Evolutionary conservation across 2,888 invertebrate genomes (phyloP).

Genomic region (Pseudeuparius sepicola): DNA sequence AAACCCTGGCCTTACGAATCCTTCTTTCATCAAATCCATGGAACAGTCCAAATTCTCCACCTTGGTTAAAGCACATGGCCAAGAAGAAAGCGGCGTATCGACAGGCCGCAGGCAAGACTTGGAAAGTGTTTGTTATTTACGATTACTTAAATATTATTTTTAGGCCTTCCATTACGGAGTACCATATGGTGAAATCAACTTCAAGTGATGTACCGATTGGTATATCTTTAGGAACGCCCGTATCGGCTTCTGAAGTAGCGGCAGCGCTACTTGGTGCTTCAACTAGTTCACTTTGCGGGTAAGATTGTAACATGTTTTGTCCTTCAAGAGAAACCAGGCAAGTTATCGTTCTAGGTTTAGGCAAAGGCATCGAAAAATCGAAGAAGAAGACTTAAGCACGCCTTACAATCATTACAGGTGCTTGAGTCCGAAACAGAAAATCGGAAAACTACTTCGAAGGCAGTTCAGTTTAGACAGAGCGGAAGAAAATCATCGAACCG

Average conservation of each 20-base stretch:
- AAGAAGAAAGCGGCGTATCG: too few relatives aligned
- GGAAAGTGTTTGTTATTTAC: slow-evolving; percentile 1
- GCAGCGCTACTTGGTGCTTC: slow-evolving; percentile 45
- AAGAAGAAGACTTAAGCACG: slow-evolving; percentile 56
- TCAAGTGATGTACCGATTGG: slow-evolving; percentile 40
- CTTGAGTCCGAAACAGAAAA: slow-evolving; percentile 48
- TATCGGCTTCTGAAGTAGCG: slow-evolving; percentile 44
- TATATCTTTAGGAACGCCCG: slow-evolving; percentile 41
- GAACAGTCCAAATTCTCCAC: slow-evolving; percentile 38
- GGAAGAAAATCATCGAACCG: slow-evolving; percentile 40
- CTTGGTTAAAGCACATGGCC: slow-evolving; percentile 31
- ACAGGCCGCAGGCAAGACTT: slow-evolving; percentile 15
- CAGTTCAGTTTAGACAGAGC: slow-evolving; percentile 63
- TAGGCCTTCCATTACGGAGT: slow-evolving; percentile 19
- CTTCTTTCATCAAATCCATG: slow-evolving; percentile 38
- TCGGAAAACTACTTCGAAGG: slow-evolving; percentile 44
- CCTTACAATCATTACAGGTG: slow-evolving; percentile 69
- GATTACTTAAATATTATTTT: background rate
- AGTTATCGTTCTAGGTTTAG: too few relatives aligned
- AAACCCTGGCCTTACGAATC: slow-evolving; percentile 27
- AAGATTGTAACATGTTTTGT: slow-evolving; percentile 25
- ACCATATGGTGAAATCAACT: slow-evolving; percentile 40
- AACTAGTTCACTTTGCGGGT: slow-evolving; percentile 41
- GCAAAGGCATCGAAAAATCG: slow-evolving; percentile 38
- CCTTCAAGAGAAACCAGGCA: too few relatives aligned